Percentiles rank a stretch among this genome's conserved stretches.
Conservation (phyloP, 2,113 vertebrate genomes). For the Aphyosemion australe region DNA sequence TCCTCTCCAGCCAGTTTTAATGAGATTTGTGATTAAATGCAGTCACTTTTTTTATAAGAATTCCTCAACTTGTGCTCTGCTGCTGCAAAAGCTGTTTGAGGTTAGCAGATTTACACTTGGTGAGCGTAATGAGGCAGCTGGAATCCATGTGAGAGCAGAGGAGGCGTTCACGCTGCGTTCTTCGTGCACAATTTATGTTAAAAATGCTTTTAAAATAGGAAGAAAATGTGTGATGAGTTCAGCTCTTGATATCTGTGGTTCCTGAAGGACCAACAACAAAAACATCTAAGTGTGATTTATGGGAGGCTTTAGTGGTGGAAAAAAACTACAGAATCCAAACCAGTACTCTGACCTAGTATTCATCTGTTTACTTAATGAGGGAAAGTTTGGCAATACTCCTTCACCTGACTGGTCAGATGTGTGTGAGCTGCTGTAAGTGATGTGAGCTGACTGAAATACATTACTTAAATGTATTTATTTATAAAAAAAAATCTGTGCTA, state of each 20-base stretch:
- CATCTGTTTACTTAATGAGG: slow-evolving; percentile 43
- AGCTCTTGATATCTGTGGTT: slow-evolving; percentile 28
- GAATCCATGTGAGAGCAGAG: slow-evolving; percentile 45
- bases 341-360: slow-evolving; percentile 41
- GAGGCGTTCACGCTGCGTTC: slow-evolving; percentile 14
- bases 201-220: slow-evolving; percentile 43
- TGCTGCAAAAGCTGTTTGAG: slow-evolving; percentile 68
- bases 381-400: slow-evolving; percentile 40
- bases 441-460: no score
- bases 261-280: slow-evolving; percentile 5
- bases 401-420: slow-evolving; percentile 32
- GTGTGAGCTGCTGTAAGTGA: slow-evolving; percentile 13
- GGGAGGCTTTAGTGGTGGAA: slow-evolving; percentile 55
- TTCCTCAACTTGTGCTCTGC: slow-evolving; percentile 57
- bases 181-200: slow-evolving; percentile 25
- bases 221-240: slow-evolving; percentile 8
- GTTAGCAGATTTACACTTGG: slow-evolving; percentile 63
- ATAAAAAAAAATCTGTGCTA: background rate
- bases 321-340: slow-evolving; percentile 54
- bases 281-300: slow-evolving; percentile 25
- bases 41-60: slow-evolving; percentile 62
- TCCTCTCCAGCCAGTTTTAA: slow-evolving; percentile 45
- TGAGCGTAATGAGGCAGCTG: slow-evolving; percentile 56
- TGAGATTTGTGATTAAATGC: slow-evolving; percentile 53
- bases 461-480: no score